These are phyloP conservation scores for Pherbina coryleti DNA, from an alignment of 2,888 invertebrate genomes.

Conservation along the genomic window DNA sequence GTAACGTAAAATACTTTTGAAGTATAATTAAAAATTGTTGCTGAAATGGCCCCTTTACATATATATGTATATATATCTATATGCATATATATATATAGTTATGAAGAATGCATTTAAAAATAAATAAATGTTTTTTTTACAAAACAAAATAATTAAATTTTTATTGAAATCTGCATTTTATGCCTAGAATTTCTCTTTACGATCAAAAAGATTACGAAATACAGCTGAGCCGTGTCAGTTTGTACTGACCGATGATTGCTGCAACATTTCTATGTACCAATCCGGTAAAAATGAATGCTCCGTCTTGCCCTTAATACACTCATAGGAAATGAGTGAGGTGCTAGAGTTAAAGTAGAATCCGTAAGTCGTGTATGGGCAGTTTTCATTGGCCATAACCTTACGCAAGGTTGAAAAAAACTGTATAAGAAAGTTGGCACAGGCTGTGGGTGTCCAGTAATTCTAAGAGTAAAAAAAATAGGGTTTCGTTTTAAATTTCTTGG, in stretches of 20 bases:
- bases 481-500: background rate
- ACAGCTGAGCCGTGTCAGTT: background rate
- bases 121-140: too few relatives aligned
- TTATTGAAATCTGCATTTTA: too few relatives aligned
- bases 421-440: slow-evolving; percentile 78
- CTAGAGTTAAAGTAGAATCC: slow-evolving; percentile 57
- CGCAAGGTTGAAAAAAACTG: slow-evolving; percentile 74
- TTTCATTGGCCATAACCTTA: slow-evolving; percentile 58
- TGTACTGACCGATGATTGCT: slow-evolving; percentile 1
- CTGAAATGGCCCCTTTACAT: too few relatives aligned
- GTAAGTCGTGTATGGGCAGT: slow-evolving; percentile 58
- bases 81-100: too few relatives aligned
- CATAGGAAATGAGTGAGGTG: slow-evolving; percentile 47
- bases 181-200: too few relatives aligned
- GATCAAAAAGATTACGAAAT: too few relatives aligned
- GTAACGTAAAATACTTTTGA: too few relatives aligned
- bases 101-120: too few relatives aligned
- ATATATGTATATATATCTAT: too few relatives aligned
- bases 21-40: too few relatives aligned
- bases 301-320: slow-evolving; percentile 50
- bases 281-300: slow-evolving; percentile 57
- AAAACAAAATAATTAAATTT: too few relatives aligned
- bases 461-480: slow-evolving; percentile 61
- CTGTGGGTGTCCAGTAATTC: slow-evolving; percentile 74
- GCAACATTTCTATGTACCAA: slow-evolving; percentile 55